Evolutionary conservation across 2,888 invertebrate genomes (phyloP), one percentile per base, ranked within the genome.

Genomic region (Lasioglossum pauxillum): DNA sequence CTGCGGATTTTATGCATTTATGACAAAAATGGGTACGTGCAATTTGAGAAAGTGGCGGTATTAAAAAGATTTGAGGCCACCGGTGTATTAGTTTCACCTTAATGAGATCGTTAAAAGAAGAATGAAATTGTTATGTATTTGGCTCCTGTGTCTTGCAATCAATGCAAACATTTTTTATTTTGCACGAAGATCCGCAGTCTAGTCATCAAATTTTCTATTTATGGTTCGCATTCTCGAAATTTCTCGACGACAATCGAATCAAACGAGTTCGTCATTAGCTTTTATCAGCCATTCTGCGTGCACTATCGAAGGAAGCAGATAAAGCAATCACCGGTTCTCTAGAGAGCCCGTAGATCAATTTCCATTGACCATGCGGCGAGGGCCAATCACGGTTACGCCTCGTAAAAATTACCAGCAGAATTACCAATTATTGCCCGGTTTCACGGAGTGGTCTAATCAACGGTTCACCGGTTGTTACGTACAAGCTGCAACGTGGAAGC

Each of bases 301-400:
- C 53, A 35, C 41, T 88, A 86, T 86, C 84, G 44, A 75, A 86
- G 88, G 86, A 89, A 89, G 49, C 41, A 88, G 89, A 89, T 89
- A 89, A 88, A 78, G 31, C 77, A 76, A 81, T 80, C 75, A 49
- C 38, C 53, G 82, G 85, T 87, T 72, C 31, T 31, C 64, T 64
- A 23, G 67, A 38, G 67, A 46, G 14, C 23, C 31, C 78, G 44
- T 53, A 76, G 64, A 67, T 71, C 27, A 72, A 27, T 38, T 53
- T 44, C 16, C 74, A 27, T 44, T 31, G 84, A 80, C 46, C 38
- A 12, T 57, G 27, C 35, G 53, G n/a, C 75, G 41, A 46, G 72
- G 72, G 44, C 38, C 38, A 71, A 71, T 41, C 38, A 41, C 23
- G 44, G 12, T 75, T 79, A 71, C 38, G n/a, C 53, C 23, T 23